Conservation (phyloP, 2,797 vertebrate genomes). For the Manis javanica region DNA sequence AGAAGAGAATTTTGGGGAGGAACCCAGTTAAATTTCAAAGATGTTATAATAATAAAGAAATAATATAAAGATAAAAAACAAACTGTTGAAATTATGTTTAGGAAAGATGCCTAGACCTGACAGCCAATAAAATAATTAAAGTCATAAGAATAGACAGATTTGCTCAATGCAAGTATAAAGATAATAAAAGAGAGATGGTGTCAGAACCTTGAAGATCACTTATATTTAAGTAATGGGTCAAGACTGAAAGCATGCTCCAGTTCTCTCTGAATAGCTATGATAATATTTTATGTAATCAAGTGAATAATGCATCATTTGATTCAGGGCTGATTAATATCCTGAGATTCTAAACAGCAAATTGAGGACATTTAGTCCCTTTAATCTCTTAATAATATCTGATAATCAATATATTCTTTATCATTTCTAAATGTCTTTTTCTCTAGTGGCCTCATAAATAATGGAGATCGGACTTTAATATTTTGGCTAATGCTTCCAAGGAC, state of each 20-base stretch:
- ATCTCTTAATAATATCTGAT: slow-evolving; percentile 41
- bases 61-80: neutral
- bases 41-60: neutral
- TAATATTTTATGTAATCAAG: neutral
- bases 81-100: neutral
- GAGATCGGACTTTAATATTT: neutral
- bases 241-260: neutral
- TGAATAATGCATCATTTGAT: neutral
- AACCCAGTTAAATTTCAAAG: neutral
- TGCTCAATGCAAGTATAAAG: neutral
- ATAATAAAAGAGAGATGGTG: neutral
- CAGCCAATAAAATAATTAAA: neutral
- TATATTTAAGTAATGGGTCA: slow-evolving; percentile 16
- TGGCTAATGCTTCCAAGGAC: neutral
- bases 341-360: slow-evolving; percentile 9
- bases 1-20: neutral
- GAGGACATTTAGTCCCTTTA: neutral
- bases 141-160: slow-evolving; percentile 39
- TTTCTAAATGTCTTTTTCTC: slow-evolving; percentile 48
- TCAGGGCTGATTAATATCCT: neutral
- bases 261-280: neutral
- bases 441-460: neutral
- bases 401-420: slow-evolving; percentile 4
- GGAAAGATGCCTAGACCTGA: neutral
- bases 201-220: neutral